Conservation (phyloP, 2,113 vertebrate species). For the Sitta europaea region DNA sequence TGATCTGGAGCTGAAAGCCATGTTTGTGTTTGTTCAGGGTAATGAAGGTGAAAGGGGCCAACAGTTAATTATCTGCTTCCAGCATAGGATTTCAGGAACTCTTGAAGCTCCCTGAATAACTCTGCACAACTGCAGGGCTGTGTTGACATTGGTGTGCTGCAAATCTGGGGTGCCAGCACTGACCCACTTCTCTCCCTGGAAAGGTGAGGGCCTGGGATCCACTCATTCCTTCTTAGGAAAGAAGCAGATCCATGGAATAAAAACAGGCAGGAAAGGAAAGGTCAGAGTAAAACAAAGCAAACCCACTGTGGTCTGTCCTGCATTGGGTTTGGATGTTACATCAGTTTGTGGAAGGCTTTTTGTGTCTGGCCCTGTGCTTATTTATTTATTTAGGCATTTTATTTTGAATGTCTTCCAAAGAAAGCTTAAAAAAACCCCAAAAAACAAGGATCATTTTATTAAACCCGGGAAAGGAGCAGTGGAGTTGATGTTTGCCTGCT, state of each 20-base stretch:
- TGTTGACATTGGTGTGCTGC: not conserved
- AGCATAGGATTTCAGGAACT: not conserved
- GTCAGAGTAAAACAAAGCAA: not conserved
- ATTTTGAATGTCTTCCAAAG: not conserved
- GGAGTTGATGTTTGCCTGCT: not conserved
- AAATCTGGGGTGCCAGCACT: not conserved
- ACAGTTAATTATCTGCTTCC: not conserved
- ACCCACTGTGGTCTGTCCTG: accelerated
- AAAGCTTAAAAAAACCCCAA: not conserved
- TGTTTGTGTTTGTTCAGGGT: not conserved
- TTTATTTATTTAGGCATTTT: not conserved
- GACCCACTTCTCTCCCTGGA: not conserved
- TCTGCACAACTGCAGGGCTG: not conserved
- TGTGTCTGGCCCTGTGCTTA: not conserved
- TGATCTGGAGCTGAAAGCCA: not conserved
- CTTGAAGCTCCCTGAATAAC: not conserved
- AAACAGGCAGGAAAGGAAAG: not conserved
- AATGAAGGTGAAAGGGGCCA: not conserved
- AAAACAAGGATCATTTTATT: not conserved
- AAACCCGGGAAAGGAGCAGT: not conserved
- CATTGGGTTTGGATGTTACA: not conserved
- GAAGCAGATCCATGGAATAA: not conserved
- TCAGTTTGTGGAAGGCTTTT: not conserved
- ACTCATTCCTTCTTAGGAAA: not conserved
- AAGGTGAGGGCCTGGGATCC: not conserved